These are phyloP conservation scores for Penaeus vannamei DNA, from an alignment of 1,140 invertebrate genomes.

Conservation along the genomic window DNA sequence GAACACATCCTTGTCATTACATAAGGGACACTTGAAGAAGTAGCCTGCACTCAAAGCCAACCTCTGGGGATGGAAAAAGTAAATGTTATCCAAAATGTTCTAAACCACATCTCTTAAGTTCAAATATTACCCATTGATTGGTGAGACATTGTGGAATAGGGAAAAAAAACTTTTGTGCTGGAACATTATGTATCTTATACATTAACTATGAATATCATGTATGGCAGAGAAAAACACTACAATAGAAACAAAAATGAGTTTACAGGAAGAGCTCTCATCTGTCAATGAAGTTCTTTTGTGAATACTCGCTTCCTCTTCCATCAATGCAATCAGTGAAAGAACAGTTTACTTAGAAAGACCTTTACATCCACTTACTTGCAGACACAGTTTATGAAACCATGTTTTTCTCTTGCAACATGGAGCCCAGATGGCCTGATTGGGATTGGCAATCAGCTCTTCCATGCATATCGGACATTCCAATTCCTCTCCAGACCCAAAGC, in stretches of 20 bases:
- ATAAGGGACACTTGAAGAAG: constrained; percentile 81
- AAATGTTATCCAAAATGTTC: background rate
- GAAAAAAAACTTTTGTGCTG: background rate
- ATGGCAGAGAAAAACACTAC: too few relatives aligned
- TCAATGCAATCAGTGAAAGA: background rate
- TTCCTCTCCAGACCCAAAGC: constrained; percentile 49
- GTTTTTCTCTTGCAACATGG: constrained; percentile 76
- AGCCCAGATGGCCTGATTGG: constrained; percentile 74
- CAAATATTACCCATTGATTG: background rate
- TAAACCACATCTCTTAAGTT: background rate
- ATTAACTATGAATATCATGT: too few relatives aligned
- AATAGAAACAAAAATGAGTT: too few relatives aligned
- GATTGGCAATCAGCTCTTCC: constrained; percentile 71
- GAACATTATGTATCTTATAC: background rate
- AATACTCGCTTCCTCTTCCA: background rate
- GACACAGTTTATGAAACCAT: constrained; percentile 78
- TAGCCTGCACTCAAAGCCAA: constrained; percentile 79
- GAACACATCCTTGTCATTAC: constrained; percentile 78
- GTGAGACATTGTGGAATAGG: background rate
- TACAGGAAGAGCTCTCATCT: too few relatives aligned
- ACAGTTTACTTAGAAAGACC: background rate
- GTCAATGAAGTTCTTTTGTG: background rate
- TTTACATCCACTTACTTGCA: constrained; percentile 73
- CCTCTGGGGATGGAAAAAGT: constrained; percentile 72
- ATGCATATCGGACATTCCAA: constrained; percentile 77